Percentiles rank a stretch among this genome's conserved stretches.
Conservation (phyloP, 92 coral and sea anemone species). For the Meandrina meandrites region DNA sequence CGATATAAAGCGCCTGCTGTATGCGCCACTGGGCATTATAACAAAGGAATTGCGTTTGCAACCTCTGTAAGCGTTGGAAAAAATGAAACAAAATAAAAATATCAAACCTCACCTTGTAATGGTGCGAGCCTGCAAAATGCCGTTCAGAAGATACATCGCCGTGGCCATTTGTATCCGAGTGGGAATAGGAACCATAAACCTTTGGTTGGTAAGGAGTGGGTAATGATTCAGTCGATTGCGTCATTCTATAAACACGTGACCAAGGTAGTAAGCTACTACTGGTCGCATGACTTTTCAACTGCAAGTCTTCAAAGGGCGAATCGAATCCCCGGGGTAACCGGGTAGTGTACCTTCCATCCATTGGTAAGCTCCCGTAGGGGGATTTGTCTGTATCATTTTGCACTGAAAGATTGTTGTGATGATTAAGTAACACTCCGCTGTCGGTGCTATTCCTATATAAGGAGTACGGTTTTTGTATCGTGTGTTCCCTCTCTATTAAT, state of each 20-base stretch:
- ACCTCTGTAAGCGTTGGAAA: too few relatives aligned
- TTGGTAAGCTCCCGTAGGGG: neutral
- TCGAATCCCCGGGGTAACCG: neutral
- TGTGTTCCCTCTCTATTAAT: neutral
- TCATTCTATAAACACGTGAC: constrained; percentile 45
- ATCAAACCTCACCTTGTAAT: constrained; percentile 22
- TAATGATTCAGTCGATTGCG: neutral
- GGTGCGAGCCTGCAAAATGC: neutral
- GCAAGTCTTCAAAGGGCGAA: constrained; percentile 3
- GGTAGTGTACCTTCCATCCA: neutral
- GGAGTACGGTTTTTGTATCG: neutral
- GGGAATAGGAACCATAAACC: constrained; percentile 23
- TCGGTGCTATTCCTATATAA: constrained; percentile 19
- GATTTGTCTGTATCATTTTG: neutral
- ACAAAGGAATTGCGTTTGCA: too few relatives aligned
- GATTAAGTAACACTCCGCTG: neutral
- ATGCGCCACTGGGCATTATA: too few relatives aligned
- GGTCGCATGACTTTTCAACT: constrained; percentile 7
- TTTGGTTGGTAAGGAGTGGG: constrained; percentile 4
- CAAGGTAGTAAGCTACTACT: constrained; percentile 20
- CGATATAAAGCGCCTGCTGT: too few relatives aligned
- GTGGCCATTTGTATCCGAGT: constrained; percentile 17
- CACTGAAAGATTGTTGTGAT: neutral
- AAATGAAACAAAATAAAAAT: too few relatives aligned
- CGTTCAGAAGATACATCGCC: neutral